Conservation (phyloP, 2,888 invertebrate genomes). For the Ochropleura plecta region DNA sequence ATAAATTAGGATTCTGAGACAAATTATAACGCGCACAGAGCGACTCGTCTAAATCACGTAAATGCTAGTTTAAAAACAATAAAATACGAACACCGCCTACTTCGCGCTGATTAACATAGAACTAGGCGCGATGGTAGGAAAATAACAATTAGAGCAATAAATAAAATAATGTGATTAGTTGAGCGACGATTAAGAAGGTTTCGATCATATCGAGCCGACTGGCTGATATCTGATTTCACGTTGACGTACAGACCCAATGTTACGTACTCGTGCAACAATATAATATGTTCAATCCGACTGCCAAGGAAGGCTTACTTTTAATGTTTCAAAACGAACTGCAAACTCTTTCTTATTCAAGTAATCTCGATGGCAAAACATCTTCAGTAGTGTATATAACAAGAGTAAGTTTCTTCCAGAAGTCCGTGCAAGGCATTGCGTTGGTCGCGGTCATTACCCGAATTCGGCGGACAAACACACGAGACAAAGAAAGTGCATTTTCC, state of each 20-base stretch:
- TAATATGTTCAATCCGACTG: no score
- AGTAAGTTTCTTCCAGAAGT: not conserved
- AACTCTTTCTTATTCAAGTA: not conserved
- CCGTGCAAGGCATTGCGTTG: conserved; percentile 12
- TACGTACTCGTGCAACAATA: not conserved
- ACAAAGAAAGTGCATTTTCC: conserved; percentile 90
- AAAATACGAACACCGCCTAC: conserved; percentile 24
- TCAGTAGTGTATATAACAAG: not conserved
- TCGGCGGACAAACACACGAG: conserved; percentile 72
- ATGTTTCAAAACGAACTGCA: not conserved
- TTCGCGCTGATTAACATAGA: conserved; percentile 29
- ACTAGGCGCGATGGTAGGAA: conserved; percentile 19
- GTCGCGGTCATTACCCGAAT: conserved; percentile 78
- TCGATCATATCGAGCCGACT: conserved; percentile 12
- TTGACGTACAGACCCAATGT: conserved; percentile 19
- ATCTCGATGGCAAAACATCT: not conserved
- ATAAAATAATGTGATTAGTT: conserved; percentile 30
- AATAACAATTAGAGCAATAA: conserved; percentile 42
- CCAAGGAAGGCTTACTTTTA: no score
- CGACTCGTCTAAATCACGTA: conserved; percentile 17
- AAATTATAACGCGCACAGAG: conserved; percentile 38
- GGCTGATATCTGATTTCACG: conserved; percentile 39
- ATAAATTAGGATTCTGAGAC: conserved; percentile 35
- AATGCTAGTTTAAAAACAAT: conserved; percentile 34
- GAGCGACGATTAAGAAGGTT: conserved; percentile 36